phyloP scores from a whole-genome alignment of 1,140 invertebrate genomes.

The fruit fly (Drosophila melanogaster) region Release_6_plus_ISO1_MT NT_033779.5:14923001-14923500 shows the following conservation, averaged over 20 bases:
- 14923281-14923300: no score
- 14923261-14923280: no score
- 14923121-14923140: background rate
- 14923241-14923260: no score
- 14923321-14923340: background rate
- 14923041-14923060: slow-evolving; percentile 92
- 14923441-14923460: slow-evolving; percentile 14
- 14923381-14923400: background rate
- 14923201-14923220: no score
- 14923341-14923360: background rate
- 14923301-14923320: no score
- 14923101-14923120: slow-evolving; percentile 16
- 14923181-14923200: no score
- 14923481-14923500: slow-evolving; percentile 70
- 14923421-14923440: slow-evolving; percentile 18
- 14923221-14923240: no score
- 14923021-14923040: slow-evolving; percentile 95
- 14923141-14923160: background rate
- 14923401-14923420: background rate
- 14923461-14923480: slow-evolving; percentile 72
- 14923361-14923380: background rate
- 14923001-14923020: slow-evolving; percentile 97
- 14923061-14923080: slow-evolving; percentile 93
- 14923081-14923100: slow-evolving; percentile 85
- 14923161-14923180: no score